Conservation (phyloP, 2,113 vertebrate genomes). For the Pangasianodon hypophthalmus region DNA sequence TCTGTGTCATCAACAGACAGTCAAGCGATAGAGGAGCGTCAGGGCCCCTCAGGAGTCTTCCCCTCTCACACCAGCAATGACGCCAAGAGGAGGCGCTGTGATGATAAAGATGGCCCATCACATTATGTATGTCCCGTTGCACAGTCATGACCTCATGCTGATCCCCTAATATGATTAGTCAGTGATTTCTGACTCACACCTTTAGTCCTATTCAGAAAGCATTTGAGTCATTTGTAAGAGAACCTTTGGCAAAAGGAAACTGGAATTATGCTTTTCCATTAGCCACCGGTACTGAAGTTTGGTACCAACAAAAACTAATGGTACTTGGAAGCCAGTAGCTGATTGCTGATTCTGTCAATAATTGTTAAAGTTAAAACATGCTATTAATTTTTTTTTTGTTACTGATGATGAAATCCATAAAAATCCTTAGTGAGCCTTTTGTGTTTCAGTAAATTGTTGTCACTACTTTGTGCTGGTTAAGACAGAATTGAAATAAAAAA, state of each 20-base stretch:
- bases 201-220: background rate
- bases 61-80: constrained; percentile 71
- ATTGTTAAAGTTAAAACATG: too few species aligned
- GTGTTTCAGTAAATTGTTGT: background rate
- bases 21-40: constrained; percentile 78
- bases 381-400: too few species aligned
- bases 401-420: background rate
- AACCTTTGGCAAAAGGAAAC: background rate
- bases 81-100: constrained; percentile 88
- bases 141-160: background rate
- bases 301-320: background rate
- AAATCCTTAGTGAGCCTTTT: background rate
- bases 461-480: background rate
- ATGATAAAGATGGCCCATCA: constrained; percentile 82
- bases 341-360: background rate
- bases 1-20: constrained; percentile 80
- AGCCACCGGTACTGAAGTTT: background rate
- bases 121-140: constrained; percentile 78
- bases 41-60: constrained; percentile 83
- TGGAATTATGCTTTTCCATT: background rate
- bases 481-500: background rate
- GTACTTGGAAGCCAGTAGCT: background rate
- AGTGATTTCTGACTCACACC: background rate
- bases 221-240: background rate
- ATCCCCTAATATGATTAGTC: background rate